Conservation (phyloP, 1,140 invertebrate species). For the Neotoxoptera formosana region DNA sequence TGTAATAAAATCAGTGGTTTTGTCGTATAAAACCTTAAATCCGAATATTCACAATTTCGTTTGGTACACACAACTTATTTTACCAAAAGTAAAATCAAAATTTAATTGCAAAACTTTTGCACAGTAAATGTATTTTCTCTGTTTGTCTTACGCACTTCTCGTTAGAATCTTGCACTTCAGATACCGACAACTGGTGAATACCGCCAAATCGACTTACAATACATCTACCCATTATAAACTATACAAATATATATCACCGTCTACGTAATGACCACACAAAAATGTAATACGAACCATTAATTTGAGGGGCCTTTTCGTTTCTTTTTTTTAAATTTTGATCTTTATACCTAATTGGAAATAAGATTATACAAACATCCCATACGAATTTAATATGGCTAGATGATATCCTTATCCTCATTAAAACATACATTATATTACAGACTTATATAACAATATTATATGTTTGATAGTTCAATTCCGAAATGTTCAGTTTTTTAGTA, state of each 20-base stretch:
- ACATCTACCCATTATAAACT: neutral
- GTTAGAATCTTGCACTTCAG: neutral
- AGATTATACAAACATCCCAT: neutral
- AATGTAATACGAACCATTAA: neutral
- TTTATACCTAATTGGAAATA: neutral
- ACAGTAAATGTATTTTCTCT: neutral
- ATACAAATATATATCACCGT: neutral
- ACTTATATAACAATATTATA: neutral
- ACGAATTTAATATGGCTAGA: neutral
- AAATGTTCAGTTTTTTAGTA: neutral
- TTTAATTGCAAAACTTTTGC: constrained; percentile 19
- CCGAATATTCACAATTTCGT: neutral
- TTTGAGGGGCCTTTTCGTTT: neutral
- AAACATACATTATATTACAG: neutral
- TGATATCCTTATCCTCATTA: neutral
- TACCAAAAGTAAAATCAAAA: neutral
- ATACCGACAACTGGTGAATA: neutral
- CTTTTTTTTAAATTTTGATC: neutral
- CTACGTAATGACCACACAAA: neutral
- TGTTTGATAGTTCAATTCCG: neutral
- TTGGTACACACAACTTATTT: neutral
- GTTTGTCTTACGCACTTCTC: neutral
- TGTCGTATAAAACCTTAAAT: neutral
- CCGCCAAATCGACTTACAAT: neutral
- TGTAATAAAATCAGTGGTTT: neutral